Base-by-base conservation (phyloP, 1,140 invertebrate genomes). In the Theocolax elegans region DNA sequence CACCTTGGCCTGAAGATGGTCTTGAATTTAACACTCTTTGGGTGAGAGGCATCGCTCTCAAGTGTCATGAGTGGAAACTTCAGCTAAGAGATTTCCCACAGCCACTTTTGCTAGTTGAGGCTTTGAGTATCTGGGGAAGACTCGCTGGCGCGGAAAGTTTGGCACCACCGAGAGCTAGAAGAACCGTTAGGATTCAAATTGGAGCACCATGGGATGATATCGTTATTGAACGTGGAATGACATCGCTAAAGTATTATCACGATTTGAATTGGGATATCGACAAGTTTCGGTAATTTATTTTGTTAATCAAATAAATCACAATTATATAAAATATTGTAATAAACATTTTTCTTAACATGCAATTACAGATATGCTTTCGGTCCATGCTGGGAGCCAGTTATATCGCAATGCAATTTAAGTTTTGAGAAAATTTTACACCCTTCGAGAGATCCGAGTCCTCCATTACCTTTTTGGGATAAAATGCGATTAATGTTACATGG, bases 391-490 rank as follows among this genome's bases (percentile, higher is more conserved):
- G 98, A 99, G 79, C 97, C 97, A 0, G 94, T 97, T 0, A 93
- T 99, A 74, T 95, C 97, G 0, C 96, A 99, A 79, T 97, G 95
- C 76, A 97, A 97, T 82, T 86, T 97, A 15, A 92, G 94, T 77
- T 97, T 92, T 87, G 95, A 93, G 80, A 94, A 94, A 82, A 94
- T 95, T 15, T 88, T 92, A 0, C 88, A 92, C 38, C 95, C 95
- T 0, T 97, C 96, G 0, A 87, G 92, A 60, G 98, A 99, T 86
- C 97, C 97, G 0, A 98, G 96, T 72, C 93, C 93, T 0, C 93
- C 96, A 0, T 80, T 99, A 29, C 93, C 97, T 2, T 98, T 97
- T 87, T 99, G 97, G 97, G 98, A 99, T 85, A 99, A 99, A 87
- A 93, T 97, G 81, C 88, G 97, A 0, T 83, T 99, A 0, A 86